Evolutionary conservation across 2,113 vertebrate species (phyloP).

Genomic region (Thalassarche chlororhynchos): DNA sequence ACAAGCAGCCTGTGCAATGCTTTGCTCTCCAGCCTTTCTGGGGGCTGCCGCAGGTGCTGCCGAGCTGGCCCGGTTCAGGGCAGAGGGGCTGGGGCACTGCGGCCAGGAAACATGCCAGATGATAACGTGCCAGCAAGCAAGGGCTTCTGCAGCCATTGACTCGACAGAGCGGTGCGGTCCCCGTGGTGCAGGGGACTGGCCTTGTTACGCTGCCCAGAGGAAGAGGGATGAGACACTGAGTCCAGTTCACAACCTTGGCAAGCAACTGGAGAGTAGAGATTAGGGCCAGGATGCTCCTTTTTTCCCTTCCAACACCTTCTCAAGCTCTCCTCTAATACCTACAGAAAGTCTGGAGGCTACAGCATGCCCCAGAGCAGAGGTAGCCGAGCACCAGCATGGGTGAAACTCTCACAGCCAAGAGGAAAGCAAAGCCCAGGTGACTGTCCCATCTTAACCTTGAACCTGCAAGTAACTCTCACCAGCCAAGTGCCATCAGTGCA

Average conservation of each 20-base stretch:
- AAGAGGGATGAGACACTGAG: neutral
- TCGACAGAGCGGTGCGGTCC: rapidly evolving
- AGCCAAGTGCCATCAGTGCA: neutral
- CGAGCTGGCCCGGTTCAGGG: neutral
- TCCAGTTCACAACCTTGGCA: neutral
- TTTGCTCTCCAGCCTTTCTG: neutral
- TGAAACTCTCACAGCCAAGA: neutral
- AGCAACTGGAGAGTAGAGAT: neutral
- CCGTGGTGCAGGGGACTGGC: neutral
- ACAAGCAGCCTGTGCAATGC: neutral
- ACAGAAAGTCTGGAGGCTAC: neutral
- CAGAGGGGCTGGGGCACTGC: neutral
- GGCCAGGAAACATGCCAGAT: neutral
- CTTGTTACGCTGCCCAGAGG: neutral
- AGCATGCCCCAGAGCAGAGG: neutral
- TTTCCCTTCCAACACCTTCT: neutral
- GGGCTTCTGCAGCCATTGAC: neutral
- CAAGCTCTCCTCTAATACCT: rapidly evolving
- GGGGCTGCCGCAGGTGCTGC: neutral
- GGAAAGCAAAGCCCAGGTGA: neutral
- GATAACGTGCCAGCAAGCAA: neutral
- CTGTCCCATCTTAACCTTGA: neutral
- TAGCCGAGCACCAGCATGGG: neutral
- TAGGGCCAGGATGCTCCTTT: neutral
- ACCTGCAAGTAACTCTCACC: neutral